Evolutionary conservation across 1,140 invertebrate species (phyloP), one percentile per base, ranked within the genome.

Genomic region (Mesaphorura yosii): DNA sequence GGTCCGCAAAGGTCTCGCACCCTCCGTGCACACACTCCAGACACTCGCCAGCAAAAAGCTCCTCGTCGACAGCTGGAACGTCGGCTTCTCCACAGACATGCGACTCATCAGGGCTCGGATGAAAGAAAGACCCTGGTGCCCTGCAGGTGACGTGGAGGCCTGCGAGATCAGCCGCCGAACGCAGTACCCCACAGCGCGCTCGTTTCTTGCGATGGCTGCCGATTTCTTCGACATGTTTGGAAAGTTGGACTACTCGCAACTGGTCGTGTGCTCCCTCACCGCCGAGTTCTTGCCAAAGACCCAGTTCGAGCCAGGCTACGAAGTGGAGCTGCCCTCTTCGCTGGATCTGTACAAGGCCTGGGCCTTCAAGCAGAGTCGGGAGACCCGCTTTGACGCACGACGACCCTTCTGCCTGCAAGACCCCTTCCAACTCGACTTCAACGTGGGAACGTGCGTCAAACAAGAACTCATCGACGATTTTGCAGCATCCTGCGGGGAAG

Each of bases 221-320:
- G 57, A 55, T 19, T 59, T 59, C 48, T 59, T 59, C 45, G 20
- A 55, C 20, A 29, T 49, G 22, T 55, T 19, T 37, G 48, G 31
- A 0, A 27, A 51, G 15, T 28, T 48, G 5, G 47, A 59, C 31
- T 49, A 51, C 27, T 41, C 34, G n/a, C 51, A n/a, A 12, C 3
- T 27, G 5, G 34, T 59, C 19, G 38, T 52, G n/a, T 59, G 52
- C 25, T 19, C 57, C 1, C 42, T 55, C 0, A 45, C 45, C 12
- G 42, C 23, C 3, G 42, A 51, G 5, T 19, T 55, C 15, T 10
- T 59, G 7, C 37, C 48, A 2, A 39, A 39, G 28, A n/a, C 31
- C 7, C 15, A 37, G 29, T 59, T 59, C 31, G 6, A 17, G 3
- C 39, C 51, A 0, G 51, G 57, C 0, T 38, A 48, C 34, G 52